These are phyloP conservation scores for Microctenopoma stevenorrisi DNA, from an alignment of 2,797 vertebrate genomes.

Conservation along the genomic window DNA sequence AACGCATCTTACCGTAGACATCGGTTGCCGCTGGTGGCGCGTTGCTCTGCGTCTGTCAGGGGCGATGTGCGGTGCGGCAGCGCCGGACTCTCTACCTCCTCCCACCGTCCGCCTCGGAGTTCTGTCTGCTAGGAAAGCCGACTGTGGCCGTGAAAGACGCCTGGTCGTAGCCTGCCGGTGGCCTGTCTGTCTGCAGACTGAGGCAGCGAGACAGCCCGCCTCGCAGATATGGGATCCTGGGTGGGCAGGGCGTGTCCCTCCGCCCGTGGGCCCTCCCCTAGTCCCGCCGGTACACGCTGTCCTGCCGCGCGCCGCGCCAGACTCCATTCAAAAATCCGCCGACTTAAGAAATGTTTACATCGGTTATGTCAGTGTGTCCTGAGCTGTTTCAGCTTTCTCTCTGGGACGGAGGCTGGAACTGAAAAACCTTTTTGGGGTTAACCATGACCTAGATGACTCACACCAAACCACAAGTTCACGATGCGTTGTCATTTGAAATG, in stretches of 20 bases:
- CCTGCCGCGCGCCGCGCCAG: conserved; percentile 10
- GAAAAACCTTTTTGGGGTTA: too few species aligned
- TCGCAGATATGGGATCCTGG: conserved; percentile 5
- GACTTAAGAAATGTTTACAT: neutral
- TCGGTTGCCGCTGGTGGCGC: conserved; percentile 39
- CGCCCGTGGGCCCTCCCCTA: conserved; percentile 43
- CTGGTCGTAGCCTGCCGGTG: neutral
- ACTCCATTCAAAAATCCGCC: conserved; percentile 27
- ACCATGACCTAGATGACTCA: too few species aligned
- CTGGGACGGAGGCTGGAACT: too few species aligned
- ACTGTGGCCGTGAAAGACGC: conserved; percentile 30
- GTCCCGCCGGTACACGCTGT: conserved; percentile 16
- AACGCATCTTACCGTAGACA: conserved; percentile 63
- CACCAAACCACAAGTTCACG: too few species aligned
- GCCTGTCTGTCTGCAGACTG: conserved; percentile 23
- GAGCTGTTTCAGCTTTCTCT: too few species aligned
- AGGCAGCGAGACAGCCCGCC: conserved; percentile 16
- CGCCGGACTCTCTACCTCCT: conserved; percentile 73
- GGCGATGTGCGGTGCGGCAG: conserved; percentile 52
- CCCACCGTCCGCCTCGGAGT: conserved; percentile 67
- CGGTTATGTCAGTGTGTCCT: too few species aligned
- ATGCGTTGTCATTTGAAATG: too few species aligned
- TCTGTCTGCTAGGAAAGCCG: conserved; percentile 45
- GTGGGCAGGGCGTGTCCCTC: conserved; percentile 52
- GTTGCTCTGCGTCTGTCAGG: conserved; percentile 53